Evolutionary conservation across 2,113 vertebrate species (phyloP).

Genomic region (Sinosuthora webbiana): DNA sequence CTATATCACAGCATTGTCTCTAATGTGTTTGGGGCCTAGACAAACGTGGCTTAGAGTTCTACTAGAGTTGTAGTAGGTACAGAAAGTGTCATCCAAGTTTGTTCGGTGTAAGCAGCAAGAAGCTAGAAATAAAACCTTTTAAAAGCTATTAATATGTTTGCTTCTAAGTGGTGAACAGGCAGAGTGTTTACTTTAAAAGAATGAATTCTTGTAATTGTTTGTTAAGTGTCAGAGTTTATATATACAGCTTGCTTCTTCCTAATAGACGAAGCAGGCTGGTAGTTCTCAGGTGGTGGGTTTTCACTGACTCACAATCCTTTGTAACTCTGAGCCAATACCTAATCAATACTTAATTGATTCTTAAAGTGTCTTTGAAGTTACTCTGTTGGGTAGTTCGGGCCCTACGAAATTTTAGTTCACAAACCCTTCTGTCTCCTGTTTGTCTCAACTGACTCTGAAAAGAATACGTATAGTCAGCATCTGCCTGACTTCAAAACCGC

Average conservation of each 20-base stretch:
- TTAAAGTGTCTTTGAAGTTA: background rate
- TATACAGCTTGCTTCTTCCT: background rate
- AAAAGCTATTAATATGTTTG: background rate
- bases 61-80: background rate
- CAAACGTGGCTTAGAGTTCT: background rate
- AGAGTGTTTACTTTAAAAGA: background rate
- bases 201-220: background rate
- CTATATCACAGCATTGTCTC: background rate
- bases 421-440: background rate
- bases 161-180: background rate
- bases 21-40: background rate
- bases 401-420: background rate
- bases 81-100: background rate
- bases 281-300: background rate
- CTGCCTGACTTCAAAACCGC: background rate
- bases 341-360: background rate
- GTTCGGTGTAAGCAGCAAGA: background rate
- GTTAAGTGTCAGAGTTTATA: background rate
- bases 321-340: background rate
- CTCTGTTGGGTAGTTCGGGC: background rate
- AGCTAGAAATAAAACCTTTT: background rate
- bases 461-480: background rate
- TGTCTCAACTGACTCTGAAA: background rate
- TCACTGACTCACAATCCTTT: background rate
- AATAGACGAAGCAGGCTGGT: background rate